Evolutionary conservation across 1,140 invertebrate genomes (phyloP).

Genomic region (Polypedilum pembai): DNA sequence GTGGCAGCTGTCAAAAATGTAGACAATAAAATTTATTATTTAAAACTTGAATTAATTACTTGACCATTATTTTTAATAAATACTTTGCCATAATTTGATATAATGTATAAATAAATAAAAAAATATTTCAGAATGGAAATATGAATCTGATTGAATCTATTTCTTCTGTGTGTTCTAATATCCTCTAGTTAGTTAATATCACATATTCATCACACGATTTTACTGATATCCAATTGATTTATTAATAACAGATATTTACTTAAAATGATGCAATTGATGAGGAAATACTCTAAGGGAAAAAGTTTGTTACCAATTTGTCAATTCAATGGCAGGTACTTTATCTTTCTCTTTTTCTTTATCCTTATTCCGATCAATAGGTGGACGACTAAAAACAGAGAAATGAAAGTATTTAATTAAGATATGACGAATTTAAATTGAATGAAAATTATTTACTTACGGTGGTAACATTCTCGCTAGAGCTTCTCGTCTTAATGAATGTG

Average conservation of each 20-base stretch:
- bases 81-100: too few species aligned
- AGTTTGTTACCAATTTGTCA: not conserved
- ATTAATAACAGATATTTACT: not conserved
- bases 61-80: too few species aligned
- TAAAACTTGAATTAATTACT: too few species aligned
- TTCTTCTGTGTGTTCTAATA: not conserved
- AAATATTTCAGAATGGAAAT: too few species aligned
- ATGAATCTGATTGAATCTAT: too few species aligned
- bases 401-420: not conserved
- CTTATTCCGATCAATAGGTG: slow-evolving; percentile 40
- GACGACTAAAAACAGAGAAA: slow-evolving; percentile 35
- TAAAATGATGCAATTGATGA: not conserved
- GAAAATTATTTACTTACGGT: not conserved
- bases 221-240: not conserved
- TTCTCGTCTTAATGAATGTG: slow-evolving; percentile 31
- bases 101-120: too few species aligned
- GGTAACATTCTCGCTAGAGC: slow-evolving; percentile 41
- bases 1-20: too few species aligned
- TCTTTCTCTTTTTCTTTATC: slow-evolving; percentile 38
- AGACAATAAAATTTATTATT: too few species aligned
- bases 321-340: not conserved
- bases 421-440: slow-evolving; percentile 9
- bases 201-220: slow-evolving; percentile 10
- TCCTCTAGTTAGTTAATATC: slow-evolving; percentile 24
- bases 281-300: not conserved